Evolutionary conservation across 2,113 vertebrate species (phyloP).

Genomic region (Phalacrocorax pelagicus): DNA sequence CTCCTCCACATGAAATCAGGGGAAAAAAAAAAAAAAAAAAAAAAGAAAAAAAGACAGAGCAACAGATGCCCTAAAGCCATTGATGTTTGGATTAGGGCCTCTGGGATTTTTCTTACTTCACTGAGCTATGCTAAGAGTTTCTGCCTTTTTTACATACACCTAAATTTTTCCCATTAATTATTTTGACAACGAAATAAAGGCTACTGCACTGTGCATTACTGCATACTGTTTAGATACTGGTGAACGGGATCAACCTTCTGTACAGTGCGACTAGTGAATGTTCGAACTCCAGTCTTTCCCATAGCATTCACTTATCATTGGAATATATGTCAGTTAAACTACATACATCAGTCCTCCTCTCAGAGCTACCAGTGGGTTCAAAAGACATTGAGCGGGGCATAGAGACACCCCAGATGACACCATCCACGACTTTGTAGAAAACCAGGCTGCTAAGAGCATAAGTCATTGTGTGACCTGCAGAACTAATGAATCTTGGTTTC

Average conservation of each 20-base stretch:
- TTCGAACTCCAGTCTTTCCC: background rate
- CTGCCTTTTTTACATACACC: background rate
- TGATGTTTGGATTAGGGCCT: background rate
- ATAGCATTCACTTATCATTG: background rate
- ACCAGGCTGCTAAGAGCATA: background rate
- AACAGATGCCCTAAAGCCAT: background rate
- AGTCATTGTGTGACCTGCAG: background rate
- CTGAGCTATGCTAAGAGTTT: background rate
- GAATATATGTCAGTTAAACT: background rate
- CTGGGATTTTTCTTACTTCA: background rate
- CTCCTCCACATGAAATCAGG: background rate
- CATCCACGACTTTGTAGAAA: background rate
- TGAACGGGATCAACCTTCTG: background rate
- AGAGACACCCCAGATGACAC: background rate
- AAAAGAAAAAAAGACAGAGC: accelerated
- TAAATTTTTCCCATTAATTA: background rate
- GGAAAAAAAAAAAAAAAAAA: no score
- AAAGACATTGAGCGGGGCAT: background rate
- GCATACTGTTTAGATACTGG: accelerated
- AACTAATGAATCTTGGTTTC: background rate
- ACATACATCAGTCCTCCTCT: background rate
- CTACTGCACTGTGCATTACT: background rate
- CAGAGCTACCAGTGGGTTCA: background rate
- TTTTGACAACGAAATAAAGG: background rate
- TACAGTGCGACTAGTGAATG: background rate